A percentile compares a stretch with the other conserved stretches of the same genome.
phyloP scores from a whole-genome alignment of 2,888 invertebrate species.

The Taphrorychus bicolor region DNA sequence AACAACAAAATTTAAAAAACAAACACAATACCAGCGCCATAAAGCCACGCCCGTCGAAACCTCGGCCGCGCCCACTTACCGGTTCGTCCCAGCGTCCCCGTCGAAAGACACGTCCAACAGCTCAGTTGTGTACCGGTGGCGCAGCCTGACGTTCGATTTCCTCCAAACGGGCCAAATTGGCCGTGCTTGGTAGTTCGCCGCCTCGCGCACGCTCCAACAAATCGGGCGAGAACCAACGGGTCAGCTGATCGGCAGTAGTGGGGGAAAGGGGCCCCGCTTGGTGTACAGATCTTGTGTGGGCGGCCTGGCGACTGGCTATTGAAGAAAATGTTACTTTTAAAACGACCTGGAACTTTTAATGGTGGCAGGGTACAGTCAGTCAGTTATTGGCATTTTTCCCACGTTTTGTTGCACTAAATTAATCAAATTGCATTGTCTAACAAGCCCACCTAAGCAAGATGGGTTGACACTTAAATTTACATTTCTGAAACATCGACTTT shows the following conservation, averaged over 20 bases:
- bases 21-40: neutral
- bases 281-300: neutral
- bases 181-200: constrained; percentile 75
- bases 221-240: constrained; percentile 88
- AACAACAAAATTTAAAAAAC: neutral
- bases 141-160: constrained; percentile 63
- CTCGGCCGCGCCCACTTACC: constrained; percentile 19
- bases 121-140: constrained; percentile 71
- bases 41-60: neutral
- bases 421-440: too few relatives aligned
- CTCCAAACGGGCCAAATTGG: constrained; percentile 75
- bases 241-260: constrained; percentile 72
- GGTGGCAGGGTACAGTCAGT: too few relatives aligned
- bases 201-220: constrained; percentile 81
- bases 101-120: neutral
- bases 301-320: neutral
- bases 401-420: too few relatives aligned
- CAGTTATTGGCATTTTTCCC: too few relatives aligned
- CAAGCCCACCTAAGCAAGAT: too few relatives aligned
- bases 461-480: too few relatives aligned
- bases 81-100: neutral
- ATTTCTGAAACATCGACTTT: too few relatives aligned
- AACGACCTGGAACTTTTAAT: too few relatives aligned
- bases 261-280: constrained; percentile 61
- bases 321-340: too few relatives aligned